Conservation (phyloP, 2,888 invertebrate genomes). For the Catocala nupta region DNA sequence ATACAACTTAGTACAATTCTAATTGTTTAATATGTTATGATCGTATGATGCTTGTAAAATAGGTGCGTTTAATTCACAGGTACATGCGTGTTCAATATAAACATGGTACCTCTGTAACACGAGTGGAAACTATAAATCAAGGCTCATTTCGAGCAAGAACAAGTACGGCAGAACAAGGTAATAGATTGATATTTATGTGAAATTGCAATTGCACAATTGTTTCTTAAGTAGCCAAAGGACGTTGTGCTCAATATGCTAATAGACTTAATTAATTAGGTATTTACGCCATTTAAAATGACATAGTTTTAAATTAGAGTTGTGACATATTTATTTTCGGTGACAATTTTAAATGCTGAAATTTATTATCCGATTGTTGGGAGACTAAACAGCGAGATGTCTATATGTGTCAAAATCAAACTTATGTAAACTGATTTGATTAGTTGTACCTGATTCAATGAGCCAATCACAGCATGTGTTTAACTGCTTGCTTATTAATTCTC, state of each 20-base stretch:
- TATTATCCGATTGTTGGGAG: too few relatives aligned
- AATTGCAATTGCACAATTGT: constrained; percentile 54
- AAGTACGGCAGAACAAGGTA: constrained; percentile 17
- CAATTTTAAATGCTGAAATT: neutral
- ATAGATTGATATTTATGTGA: constrained; percentile 62
- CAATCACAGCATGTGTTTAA: too few relatives aligned
- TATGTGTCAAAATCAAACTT: too few relatives aligned
- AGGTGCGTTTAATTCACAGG: too few relatives aligned
- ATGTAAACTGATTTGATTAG: too few relatives aligned
- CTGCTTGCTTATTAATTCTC: too few relatives aligned
- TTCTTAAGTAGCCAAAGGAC: constrained; percentile 24
- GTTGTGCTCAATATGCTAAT: constrained; percentile 20
- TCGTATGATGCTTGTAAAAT: too few relatives aligned
- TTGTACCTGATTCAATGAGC: too few relatives aligned
- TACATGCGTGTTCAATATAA: too few relatives aligned
- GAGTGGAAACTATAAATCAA: constrained; percentile 36
- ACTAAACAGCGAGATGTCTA: too few relatives aligned
- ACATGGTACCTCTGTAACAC: constrained; percentile 19
- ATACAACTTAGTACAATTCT: too few relatives aligned
- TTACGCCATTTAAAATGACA: neutral
- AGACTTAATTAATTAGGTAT: constrained; percentile 13
- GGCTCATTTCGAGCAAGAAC: constrained; percentile 20
- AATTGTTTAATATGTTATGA: too few relatives aligned
- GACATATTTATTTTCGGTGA: neutral
- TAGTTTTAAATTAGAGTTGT: neutral